Conservation (phyloP, 2,888 invertebrate species). For the Selenia dentaria region DNA sequence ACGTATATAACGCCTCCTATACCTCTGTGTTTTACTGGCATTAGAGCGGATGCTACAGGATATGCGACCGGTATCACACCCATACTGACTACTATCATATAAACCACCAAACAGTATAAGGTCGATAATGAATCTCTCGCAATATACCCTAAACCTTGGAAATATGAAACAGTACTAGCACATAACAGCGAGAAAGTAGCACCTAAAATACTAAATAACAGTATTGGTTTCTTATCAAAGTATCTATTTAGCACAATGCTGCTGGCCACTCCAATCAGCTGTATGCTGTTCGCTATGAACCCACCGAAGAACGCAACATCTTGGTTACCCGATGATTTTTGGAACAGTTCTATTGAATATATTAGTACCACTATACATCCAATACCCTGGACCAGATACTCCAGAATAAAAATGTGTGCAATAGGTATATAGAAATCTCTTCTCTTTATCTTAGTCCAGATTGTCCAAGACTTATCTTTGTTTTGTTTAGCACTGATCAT, state of each 20-base stretch:
- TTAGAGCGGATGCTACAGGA: slow-evolving; percentile 22
- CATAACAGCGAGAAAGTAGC: slow-evolving; percentile 4
- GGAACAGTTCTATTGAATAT: slow-evolving; percentile 22
- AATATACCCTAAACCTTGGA: slow-evolving; percentile 16
- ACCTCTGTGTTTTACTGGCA: slow-evolving; percentile 34
- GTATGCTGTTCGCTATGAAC: slow-evolving; percentile 17
- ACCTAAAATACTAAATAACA: slow-evolving; percentile 10
- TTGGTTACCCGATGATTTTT: slow-evolving; percentile 11
- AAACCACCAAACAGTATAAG: slow-evolving; percentile 17
- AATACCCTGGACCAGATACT: slow-evolving; percentile 17
- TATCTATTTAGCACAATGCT: slow-evolving; percentile 11
- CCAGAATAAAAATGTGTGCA: slow-evolving; percentile 17
- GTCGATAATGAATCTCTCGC: slow-evolving; percentile 14
- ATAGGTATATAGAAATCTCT: slow-evolving; percentile 24
- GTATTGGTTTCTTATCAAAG: slow-evolving; percentile 13
- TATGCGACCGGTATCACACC: slow-evolving; percentile 14
- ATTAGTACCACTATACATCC: slow-evolving; percentile 20
- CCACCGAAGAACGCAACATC: slow-evolving; percentile 14
- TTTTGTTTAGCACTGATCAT: not conserved
- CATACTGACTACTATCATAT: slow-evolving; percentile 14
- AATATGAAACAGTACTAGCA: slow-evolving; percentile 13
- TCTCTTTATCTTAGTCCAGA: slow-evolving; percentile 5
- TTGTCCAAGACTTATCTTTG: not conserved
- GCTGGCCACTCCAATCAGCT: slow-evolving; percentile 10
- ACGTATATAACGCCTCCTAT: slow-evolving; percentile 26